Evolutionary conservation across 2,888 invertebrate species (phyloP), one percentile per base, ranked within the genome.

Genomic region (Andrena minutula): DNA sequence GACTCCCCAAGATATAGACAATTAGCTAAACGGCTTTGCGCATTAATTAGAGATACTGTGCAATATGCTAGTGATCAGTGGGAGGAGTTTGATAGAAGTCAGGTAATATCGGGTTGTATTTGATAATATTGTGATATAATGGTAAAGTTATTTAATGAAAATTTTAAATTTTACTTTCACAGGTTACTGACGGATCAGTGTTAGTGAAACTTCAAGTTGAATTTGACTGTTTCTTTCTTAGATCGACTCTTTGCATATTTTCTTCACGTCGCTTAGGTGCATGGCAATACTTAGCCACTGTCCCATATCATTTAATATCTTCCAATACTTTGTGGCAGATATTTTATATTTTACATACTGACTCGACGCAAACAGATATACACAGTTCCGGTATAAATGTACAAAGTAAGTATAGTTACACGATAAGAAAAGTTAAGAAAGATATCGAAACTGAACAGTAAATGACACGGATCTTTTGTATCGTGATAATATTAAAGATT

Each of bases 231-330:
- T 96, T 97, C 86, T 95, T 98, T 77, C 92, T 96, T 47, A 95
- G 96, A 71, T 96, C 97, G 0, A 96, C 96, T 49, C 95, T 95
- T 75, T 96, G 95, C 85, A 95, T 97, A 76, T 96, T 97, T 90
- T 95, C 96, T 2, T 96, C 97, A 0, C 96, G 96, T 64, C 96
- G 96, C 90, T 94, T 97, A 81, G 97, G 97, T 8, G 96, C 97
- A 2, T 97, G 97, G 97, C 97, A 98, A 92, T 97, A 97, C 94
- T 95, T 97, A 87, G 96, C 97, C 16, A 96, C 96, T 26, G 94
- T 97, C 86, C 97, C 97, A 0, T 97, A 96, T 90, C 94, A 95
- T 81, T 94, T 95, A 64, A 95, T 96, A 35, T 95, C 96, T 10
- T 91, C 94, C 0, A 93, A 94, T 65, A 95, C 95, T 5, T 91